A percentile compares a stretch with the other conserved stretches of the same genome.
Conservation (phyloP, 2,888 invertebrate species). For the Nomada ferruginata region DNA sequence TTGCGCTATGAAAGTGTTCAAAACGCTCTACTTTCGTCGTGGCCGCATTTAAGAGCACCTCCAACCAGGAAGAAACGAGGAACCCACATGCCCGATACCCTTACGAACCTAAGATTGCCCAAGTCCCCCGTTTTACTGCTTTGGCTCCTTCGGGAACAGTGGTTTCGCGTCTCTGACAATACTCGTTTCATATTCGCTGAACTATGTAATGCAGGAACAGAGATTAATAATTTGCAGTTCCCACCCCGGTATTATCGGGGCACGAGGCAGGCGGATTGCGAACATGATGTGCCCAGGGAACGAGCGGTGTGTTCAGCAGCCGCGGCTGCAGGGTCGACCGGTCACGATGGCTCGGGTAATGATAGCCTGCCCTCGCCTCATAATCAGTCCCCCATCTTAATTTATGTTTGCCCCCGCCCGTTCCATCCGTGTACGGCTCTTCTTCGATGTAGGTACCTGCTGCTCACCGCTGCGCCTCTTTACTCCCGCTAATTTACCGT, state of each 20-base stretch:
- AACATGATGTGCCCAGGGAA: slow-evolving; percentile 70
- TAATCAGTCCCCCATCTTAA: slow-evolving; percentile 84
- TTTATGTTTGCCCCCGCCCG: slow-evolving; percentile 83
- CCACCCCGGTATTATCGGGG: slow-evolving; percentile 80
- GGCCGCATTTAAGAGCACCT: too few relatives aligned
- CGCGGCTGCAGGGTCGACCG: slow-evolving; percentile 82
- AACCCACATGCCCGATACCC: background rate
- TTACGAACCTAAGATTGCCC: background rate
- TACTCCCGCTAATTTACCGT: slow-evolving; percentile 81
- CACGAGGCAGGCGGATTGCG: slow-evolving; percentile 78
- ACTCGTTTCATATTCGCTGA: slow-evolving; percentile 78
- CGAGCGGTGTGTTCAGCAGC: slow-evolving; percentile 75
- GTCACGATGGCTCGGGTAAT: slow-evolving; percentile 83
- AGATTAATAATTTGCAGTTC: slow-evolving; percentile 83
- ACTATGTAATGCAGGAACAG: slow-evolving; percentile 77
- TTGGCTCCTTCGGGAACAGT: slow-evolving; percentile 52
- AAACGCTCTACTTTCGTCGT: too few relatives aligned
- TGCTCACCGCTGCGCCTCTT: slow-evolving; percentile 73
- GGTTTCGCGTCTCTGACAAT: slow-evolving; percentile 73
- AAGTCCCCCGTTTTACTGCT: slow-evolving; percentile 1
- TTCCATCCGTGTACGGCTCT: slow-evolving; percentile 69
- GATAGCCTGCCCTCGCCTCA: slow-evolving; percentile 83
- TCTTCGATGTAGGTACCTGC: slow-evolving; percentile 80
- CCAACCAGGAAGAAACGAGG: background rate
- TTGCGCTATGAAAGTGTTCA: too few relatives aligned